Evolutionary conservation across 1,140 invertebrate genomes (phyloP).

Genomic region (Orussus abietinus): DNA sequence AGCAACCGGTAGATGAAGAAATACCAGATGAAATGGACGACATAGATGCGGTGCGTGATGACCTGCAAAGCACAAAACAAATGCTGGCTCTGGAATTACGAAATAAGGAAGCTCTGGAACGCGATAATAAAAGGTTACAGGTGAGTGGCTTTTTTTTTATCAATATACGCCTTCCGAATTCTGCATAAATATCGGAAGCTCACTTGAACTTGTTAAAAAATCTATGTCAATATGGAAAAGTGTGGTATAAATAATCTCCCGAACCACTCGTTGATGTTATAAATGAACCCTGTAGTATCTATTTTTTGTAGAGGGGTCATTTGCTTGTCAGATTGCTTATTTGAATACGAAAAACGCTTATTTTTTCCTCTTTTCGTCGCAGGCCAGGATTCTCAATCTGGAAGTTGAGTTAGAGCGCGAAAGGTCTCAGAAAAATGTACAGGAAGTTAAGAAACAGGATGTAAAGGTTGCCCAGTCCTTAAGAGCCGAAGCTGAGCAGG

Average conservation of each 20-base stretch:
- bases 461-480: constrained; percentile 55
- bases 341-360: constrained; percentile 9
- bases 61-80: constrained; percentile 87
- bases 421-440: constrained; percentile 50
- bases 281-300: no score
- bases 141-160: no score
- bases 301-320: no score
- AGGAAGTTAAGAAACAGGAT: constrained; percentile 60
- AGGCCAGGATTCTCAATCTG: constrained; percentile 71
- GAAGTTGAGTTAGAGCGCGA: constrained; percentile 72
- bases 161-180: no score
- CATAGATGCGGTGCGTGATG: constrained; percentile 85
- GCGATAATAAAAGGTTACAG: constrained; percentile 79
- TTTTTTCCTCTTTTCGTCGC: constrained; percentile 13
- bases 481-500: constrained; percentile 71
- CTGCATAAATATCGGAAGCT: no score
- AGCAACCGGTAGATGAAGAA: constrained; percentile 51
- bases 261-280: no score
- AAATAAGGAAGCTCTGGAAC: constrained; percentile 79
- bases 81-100: constrained; percentile 80
- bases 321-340: no score
- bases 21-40: constrained; percentile 82
- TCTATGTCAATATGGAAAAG: no score
- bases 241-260: no score
- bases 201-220: no score